phyloP scores from a whole-genome alignment of 2,113 vertebrate species.

The Gasterosteus aculeatus region DNA sequence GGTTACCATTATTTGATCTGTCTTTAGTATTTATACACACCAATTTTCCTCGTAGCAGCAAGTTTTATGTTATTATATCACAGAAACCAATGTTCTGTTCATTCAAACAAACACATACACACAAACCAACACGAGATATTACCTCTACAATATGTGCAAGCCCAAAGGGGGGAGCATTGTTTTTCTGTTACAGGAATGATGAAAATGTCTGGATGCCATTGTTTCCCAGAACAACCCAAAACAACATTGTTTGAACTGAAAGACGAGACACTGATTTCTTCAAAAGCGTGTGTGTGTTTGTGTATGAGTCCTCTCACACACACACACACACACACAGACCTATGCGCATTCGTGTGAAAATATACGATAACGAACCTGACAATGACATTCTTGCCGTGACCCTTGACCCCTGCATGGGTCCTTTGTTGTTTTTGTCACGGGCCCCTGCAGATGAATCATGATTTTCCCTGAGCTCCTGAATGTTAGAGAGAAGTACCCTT shows the following conservation, averaged over 20 bases:
- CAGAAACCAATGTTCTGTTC: slow-evolving; percentile 3
- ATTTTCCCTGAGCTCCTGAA: slow-evolving; percentile 2
- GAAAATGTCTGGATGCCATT: slow-evolving; percentile 13
- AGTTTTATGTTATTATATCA: not conserved
- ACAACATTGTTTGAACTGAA: slow-evolving; percentile 15
- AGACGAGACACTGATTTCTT: slow-evolving; percentile 2
- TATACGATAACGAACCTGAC: slow-evolving; percentile 55
- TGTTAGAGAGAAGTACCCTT: slow-evolving; percentile 8
- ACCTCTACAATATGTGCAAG: not conserved
- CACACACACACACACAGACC: not conserved
- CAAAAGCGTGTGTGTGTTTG: not conserved
- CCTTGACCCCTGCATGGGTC: slow-evolving; percentile 60
- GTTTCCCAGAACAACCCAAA: slow-evolving; percentile 26
- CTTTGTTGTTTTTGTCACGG: slow-evolving; percentile 49
- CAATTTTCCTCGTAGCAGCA: not conserved
- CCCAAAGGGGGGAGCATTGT: too few relatives aligned
- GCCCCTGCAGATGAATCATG: slow-evolving; percentile 39
- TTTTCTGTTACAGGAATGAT: slow-evolving; percentile 9
- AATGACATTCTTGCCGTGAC: slow-evolving; percentile 60
- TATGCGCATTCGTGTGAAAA: slow-evolving; percentile 32
- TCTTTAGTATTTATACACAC: not conserved
- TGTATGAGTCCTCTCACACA: not conserved
- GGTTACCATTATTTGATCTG: not conserved
- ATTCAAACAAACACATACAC: not conserved
- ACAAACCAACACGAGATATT: slow-evolving; percentile 3